These are phyloP conservation scores for Siniperca obscura DNA, from an alignment of 2,797 vertebrate species.

Conservation along the genomic window DNA sequence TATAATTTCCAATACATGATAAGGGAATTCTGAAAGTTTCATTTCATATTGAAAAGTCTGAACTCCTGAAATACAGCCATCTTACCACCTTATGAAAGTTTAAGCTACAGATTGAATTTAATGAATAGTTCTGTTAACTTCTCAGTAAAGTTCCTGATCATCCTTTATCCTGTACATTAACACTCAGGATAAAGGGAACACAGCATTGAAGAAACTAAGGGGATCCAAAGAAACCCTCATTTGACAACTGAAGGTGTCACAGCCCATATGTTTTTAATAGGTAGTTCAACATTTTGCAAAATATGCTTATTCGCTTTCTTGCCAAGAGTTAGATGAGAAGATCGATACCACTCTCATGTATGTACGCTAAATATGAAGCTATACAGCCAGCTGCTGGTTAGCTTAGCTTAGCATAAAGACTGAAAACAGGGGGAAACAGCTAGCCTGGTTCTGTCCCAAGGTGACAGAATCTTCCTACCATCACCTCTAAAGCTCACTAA, in stretches of 20 bases:
- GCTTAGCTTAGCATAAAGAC: too few relatives aligned
- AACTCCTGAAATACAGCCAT: constrained; percentile 5
- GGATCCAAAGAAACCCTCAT: not conserved
- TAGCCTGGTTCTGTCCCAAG: too few relatives aligned
- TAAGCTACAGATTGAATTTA: not conserved
- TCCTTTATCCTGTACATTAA: not conserved
- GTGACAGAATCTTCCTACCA: too few relatives aligned
- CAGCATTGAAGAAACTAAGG: not conserved
- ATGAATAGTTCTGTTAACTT: not conserved
- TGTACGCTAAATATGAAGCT: not conserved
- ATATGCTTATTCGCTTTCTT: not conserved
- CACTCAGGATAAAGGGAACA: not conserved
- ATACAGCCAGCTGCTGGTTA: not conserved
- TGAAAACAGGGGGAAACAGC: too few relatives aligned
- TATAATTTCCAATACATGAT: constrained; percentile 7
- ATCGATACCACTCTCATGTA: not conserved
- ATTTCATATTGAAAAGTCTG: not conserved
- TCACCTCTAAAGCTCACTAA: too few relatives aligned
- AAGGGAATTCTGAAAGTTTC: not conserved
- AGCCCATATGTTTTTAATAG: too few relatives aligned
- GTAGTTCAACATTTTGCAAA: too few relatives aligned
- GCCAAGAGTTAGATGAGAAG: not conserved
- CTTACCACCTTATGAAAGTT: not conserved
- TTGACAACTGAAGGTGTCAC: too few relatives aligned
- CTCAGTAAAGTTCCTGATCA: not conserved